Evolutionary conservation across 2,888 invertebrate species (phyloP).

Genomic region (Lamellibrachia satsuma): DNA sequence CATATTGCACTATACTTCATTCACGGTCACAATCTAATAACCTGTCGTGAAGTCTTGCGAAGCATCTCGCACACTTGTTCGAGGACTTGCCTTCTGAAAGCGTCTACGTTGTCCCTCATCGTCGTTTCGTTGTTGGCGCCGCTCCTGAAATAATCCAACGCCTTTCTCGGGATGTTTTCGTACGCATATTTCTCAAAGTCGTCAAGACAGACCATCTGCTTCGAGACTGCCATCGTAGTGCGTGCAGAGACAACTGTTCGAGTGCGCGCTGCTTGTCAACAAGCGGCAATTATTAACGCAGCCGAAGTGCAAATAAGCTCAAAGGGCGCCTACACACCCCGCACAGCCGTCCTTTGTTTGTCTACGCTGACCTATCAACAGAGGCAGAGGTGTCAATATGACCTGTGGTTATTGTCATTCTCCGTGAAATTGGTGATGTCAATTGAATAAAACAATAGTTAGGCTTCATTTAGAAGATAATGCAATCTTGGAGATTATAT

Average conservation of each 20-base stretch:
- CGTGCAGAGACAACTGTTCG: not conserved
- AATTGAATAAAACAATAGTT: no score
- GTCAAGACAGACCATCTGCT: constrained; percentile 38
- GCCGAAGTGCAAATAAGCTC: not conserved
- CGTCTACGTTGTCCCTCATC: constrained; percentile 76
- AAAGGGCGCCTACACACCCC: not conserved
- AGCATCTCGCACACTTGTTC: not conserved
- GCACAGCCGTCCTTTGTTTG: not conserved
- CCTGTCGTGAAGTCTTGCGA: not conserved
- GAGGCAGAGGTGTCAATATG: not conserved
- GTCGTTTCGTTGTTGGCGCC: constrained; percentile 85
- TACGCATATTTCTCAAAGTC: constrained; percentile 50
- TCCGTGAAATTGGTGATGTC: no score
- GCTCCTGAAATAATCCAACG: constrained; percentile 79
- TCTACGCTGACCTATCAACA: not conserved
- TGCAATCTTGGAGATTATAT: no score
- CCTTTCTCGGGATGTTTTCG: constrained; percentile 34
- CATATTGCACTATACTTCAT: not conserved
- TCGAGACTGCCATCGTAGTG: not conserved
- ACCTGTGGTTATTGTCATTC: no score
- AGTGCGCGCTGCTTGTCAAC: not conserved
- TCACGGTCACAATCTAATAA: not conserved
- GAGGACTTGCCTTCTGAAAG: constrained; percentile 76
- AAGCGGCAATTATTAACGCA: not conserved
- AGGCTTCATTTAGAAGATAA: no score